Base-by-base conservation (phyloP, 2,113 vertebrate species). In the Shinisaurus crocodilurus region DNA sequence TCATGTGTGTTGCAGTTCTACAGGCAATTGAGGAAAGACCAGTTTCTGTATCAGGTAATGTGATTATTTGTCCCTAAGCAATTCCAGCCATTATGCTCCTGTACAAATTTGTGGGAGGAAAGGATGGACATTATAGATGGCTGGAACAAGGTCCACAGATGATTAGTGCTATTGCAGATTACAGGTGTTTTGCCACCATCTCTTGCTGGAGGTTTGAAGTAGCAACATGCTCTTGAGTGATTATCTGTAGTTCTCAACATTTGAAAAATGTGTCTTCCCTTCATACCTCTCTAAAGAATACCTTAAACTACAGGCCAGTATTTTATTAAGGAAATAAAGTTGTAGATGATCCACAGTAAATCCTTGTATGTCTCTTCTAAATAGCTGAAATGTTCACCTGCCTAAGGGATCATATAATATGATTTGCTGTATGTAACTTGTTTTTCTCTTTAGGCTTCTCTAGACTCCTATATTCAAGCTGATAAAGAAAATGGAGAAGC, bases 1-100 rank as follows among this genome's bases (percentile, higher is more conserved):
- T 96, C 98, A 9, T 97, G 97, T 0, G 99, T 99, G 75, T 95
- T 99, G 9, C 93, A 95, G 16, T 99, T 98, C 95, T 99, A 99
- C 48, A 97, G 95, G 60, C 96, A 95, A 50, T 96, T 99, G 92
- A 96, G 92, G 94, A 75, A 0, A n/a, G 92, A 95, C 1, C 93
- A 92, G 1, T 89, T 92, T 77, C 87, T 23, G 84, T 79, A 1
- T 1, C 92, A 95, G 96, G 96, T 96, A 96, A 95, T 29, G 27
- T 79, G 18, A 67, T 86, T 15, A 29, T n/a, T 32, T 72, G n/a
- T 57, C 20, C 32, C 27, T 80, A 57, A 18, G 63, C 6, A 63
- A 32, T 74, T 63, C 50, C 50, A 48, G 2, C 6, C 43, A 69
- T 27, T 80, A 67, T 80, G 34, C 20, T 75, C 25, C n/a, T 75